Conservation (phyloP, 1,140 invertebrate genomes). For the Cydia splendana region DNA sequence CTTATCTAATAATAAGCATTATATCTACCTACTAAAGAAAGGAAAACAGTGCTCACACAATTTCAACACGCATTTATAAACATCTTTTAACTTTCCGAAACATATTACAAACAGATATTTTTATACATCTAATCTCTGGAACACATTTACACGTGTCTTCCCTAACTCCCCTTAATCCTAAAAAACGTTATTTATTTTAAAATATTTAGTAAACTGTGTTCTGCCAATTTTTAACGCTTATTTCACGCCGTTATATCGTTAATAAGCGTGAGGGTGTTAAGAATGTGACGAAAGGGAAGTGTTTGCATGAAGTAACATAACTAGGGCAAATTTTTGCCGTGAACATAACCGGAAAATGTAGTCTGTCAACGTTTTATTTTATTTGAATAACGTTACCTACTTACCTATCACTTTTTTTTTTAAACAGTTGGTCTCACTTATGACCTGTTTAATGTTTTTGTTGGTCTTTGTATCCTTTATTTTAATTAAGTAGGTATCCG, state of each 20-base stretch:
- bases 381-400: neutral
- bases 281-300: neutral
- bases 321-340: neutral
- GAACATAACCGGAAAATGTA: neutral
- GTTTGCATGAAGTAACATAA: neutral
- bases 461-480: neutral
- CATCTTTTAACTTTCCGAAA: neutral
- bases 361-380: neutral
- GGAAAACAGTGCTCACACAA: neutral
- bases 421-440: too few species aligned
- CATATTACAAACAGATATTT: slow-evolving; percentile 12
- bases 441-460: neutral
- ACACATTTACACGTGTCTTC: slow-evolving; percentile 2
- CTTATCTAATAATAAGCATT: too few species aligned
- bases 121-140: neutral
- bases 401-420: too few species aligned
- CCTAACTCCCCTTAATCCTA: neutral
- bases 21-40: too few species aligned
- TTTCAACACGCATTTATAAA: slow-evolving; percentile 25
- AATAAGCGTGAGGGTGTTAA: slow-evolving; percentile 59
- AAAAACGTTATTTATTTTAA: neutral
- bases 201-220: slow-evolving; percentile 40
- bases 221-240: slow-evolving; percentile 62
- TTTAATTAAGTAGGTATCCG: too few species aligned
- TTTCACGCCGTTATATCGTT: slow-evolving; percentile 55